Base-by-base conservation (phyloP, 2,797 vertebrate genomes). In the Protonibea diacanthus region DNA sequence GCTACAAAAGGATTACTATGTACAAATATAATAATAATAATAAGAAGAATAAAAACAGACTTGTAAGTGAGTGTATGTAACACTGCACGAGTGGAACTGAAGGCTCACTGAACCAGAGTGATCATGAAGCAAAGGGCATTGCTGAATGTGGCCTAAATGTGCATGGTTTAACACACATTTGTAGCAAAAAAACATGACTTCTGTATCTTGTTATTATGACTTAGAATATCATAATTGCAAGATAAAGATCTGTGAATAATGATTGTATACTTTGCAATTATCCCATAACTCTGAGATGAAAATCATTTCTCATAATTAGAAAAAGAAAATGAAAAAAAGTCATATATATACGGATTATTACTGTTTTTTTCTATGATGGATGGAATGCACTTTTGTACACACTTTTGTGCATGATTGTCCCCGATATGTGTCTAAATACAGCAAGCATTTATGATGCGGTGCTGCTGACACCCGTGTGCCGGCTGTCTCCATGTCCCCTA, bases 401-500 rank as follows among this genome's bases (percentile, higher is more conserved):
- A 5, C 58, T 40, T 48, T 6, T 38, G 7, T 1, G 1, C 10
- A 1, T 14, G 48, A 33, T 33, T 33, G 33, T 33, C 33, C 29
- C 44, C 3, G 0, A 25, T 55, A 9, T 47, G 47, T 58, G 18
- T 74, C 75, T 53, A 66, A 53, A 72, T 52, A 74, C 40, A 75
- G 67, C 21, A 53, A 74, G 74, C 55, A 6, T 71, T 75, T 29
- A 55, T 59, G 55, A 84, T 70, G 60, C 21, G 25, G 52, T 75
- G 52, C 67, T 40, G 47, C 38, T 76, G 85, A 86, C 81, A 65
- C 58, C 38, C 11, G 12, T 45, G 49, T 64, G 62, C 71, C 74
- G 60, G n/a, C 59, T 42, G 64, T 59, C 76, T 81, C 70, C 66
- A 49, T 55, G 74, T 80, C 80, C 78, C 64, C 75, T 61, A 55